Evolutionary conservation across 2,888 invertebrate genomes (phyloP), one percentile per base, ranked within the genome.

Genomic region (Catocala sponsa): DNA sequence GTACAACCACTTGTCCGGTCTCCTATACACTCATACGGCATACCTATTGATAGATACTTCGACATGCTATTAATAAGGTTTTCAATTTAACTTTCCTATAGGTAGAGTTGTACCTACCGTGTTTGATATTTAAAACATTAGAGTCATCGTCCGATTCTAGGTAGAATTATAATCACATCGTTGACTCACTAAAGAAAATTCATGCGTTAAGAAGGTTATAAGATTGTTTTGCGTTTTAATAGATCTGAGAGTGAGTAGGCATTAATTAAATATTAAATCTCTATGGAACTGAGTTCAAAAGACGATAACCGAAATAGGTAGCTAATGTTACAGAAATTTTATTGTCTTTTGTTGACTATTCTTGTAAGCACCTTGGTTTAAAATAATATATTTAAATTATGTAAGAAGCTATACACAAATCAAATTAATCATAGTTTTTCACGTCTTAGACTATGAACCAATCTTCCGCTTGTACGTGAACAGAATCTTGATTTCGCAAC

Each of bases 101-200:
- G 9, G 2, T 38, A 38, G 35, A 38, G 6, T 38, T 38, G 9
- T 38, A 38, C 9, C 7, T 38, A 38, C 35, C 6, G 6, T 9
- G 6, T 38, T 38, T 38, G 35, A 38, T 38, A 38, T 44, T 54
- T 15, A 54, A 52, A 54, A 54, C 25, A 42, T 41, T 13, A 13
- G 32, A 55, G 63, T 58, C 58, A 59, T 63, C 55, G 47, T 58
- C 50, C 13, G 52, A 44, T 52, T 61, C 53, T 35, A 61, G 33
- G 11, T 48, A 43, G 32, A 48, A 12, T 33, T n/a, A 43, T 61
- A 47, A 49, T 54, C 56, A 58, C 53, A 57, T 44, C 50, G 49
- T 52, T 56, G 52, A 55, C 42, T 61, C 47, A 61, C 52, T 11
- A 41, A 12, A 33, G 35, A 55, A 63, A 58, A 55, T 47, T 38